Percentiles rank a stretch among this genome's conserved stretches.
These are phyloP conservation scores for Drosophila siamana DNA, from an alignment of 2,888 invertebrate species.

Conservation along the genomic window DNA sequence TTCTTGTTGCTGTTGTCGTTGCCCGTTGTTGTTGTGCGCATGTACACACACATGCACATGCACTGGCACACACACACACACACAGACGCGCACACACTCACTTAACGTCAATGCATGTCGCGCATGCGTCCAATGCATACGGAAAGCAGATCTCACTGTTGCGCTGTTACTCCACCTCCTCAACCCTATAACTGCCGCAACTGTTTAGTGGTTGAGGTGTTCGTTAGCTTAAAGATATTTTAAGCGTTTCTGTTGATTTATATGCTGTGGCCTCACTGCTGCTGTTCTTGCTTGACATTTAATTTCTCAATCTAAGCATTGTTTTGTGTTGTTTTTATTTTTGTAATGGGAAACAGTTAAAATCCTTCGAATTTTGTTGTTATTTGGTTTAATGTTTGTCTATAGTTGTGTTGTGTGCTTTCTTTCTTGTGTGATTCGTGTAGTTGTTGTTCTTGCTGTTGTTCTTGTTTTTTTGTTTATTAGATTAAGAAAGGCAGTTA, in stretches of 20 bases:
- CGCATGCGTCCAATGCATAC: slow-evolving; percentile 73
- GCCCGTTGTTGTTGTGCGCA: slow-evolving; percentile 26
- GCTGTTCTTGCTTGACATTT: slow-evolving; percentile 64
- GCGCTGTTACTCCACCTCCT: not conserved
- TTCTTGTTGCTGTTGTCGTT: not conserved
- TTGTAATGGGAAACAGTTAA: slow-evolving; percentile 17
- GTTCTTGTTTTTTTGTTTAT: slow-evolving; percentile 27
- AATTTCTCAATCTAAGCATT: slow-evolving; percentile 67
- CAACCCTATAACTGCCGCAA: slow-evolving; percentile 16
- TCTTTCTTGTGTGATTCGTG: slow-evolving; percentile 33
- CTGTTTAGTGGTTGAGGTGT: slow-evolving; percentile 14
- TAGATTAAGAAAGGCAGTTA: slow-evolving; percentile 55
- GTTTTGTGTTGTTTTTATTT: slow-evolving; percentile 21
- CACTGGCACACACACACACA: slow-evolving; percentile 20
- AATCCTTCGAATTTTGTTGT: slow-evolving; percentile 20
- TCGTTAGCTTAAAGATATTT: slow-evolving; percentile 54
- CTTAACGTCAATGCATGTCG: slow-evolving; percentile 70
- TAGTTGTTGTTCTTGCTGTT: slow-evolving; percentile 36
- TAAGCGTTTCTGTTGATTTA: slow-evolving; percentile 34
- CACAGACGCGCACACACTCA: slow-evolving; percentile 47
- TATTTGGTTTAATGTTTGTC: slow-evolving; percentile 32
- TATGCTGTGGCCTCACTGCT: slow-evolving; percentile 36
- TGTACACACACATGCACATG: slow-evolving; percentile 21
- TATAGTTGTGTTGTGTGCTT: slow-evolving; percentile 38
- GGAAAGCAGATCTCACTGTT: slow-evolving; percentile 35